Evolutionary conservation across 2,888 invertebrate species (phyloP).

Genomic region (Lymantria monacha): DNA sequence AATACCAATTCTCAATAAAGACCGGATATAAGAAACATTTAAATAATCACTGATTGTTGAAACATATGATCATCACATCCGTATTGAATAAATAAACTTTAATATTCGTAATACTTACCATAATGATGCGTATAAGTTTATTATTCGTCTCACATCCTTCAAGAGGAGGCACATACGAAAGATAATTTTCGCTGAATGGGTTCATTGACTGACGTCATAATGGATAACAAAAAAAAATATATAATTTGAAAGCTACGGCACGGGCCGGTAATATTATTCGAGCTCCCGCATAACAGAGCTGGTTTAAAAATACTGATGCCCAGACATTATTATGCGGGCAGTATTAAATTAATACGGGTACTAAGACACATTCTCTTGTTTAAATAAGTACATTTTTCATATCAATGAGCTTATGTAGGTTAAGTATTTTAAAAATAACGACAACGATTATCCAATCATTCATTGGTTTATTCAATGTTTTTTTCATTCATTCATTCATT

Average conservation of each 20-base stretch:
- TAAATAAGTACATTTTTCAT: background rate
- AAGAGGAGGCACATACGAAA: slow-evolving; percentile 1
- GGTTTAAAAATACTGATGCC: slow-evolving; percentile 16
- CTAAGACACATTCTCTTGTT: background rate
- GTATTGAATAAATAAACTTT: slow-evolving; percentile 2
- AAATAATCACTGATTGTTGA: slow-evolving; percentile 4
- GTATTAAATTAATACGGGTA: background rate
- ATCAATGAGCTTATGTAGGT: no score
- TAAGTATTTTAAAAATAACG: no score
- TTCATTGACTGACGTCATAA: slow-evolving; percentile 9
- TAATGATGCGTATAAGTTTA: slow-evolving; percentile 4
- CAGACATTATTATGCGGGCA: slow-evolving; percentile 11
- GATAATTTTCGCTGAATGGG: slow-evolving; percentile 12
- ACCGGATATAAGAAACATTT: slow-evolving; percentile 9
- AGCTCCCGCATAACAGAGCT: slow-evolving; percentile 18
- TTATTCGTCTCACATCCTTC: slow-evolving; percentile 3
- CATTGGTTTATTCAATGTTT: no score
- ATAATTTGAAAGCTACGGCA: slow-evolving; percentile 10
- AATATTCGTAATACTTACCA: slow-evolving; percentile 1
- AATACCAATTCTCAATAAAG: background rate
- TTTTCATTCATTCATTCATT: no score
- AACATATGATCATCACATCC: slow-evolving; percentile 5
- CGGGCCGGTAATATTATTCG: slow-evolving; percentile 14
- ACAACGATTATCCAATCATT: no score
- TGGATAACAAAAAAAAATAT: slow-evolving; percentile 9